Evolutionary conservation across 2,888 invertebrate genomes (phyloP).

Genomic region (Campaea margaritaria): DNA sequence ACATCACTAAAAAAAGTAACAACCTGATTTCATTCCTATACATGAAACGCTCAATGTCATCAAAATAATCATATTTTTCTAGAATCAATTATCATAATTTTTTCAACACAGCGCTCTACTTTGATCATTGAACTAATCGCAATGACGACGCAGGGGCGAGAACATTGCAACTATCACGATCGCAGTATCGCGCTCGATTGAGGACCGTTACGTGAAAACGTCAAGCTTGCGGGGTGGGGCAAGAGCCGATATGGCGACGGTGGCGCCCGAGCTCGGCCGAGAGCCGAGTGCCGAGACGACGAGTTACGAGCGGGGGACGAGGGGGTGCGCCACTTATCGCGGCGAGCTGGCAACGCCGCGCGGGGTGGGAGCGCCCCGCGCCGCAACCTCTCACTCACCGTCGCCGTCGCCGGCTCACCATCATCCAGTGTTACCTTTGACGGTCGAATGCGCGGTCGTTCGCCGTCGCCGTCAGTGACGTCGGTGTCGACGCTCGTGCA

Average conservation of each 20-base stretch:
- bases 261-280: constrained; percentile 80
- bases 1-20: constrained; percentile 50
- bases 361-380: constrained; percentile 83
- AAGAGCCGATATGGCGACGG: constrained; percentile 74
- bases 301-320: constrained; percentile 77
- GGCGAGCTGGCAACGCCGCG: constrained; percentile 84
- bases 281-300: constrained; percentile 78
- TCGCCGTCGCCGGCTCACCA: constrained; percentile 84
- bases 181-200: constrained; percentile 84
- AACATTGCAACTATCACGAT: constrained; percentile 73
- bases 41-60: constrained; percentile 34
- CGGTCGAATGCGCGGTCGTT: constrained; percentile 82
- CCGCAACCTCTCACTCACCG: constrained; percentile 87
- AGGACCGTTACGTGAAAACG: constrained; percentile 85
- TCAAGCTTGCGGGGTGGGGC: constrained; percentile 79
- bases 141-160: constrained; percentile 50
- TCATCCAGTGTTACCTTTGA: constrained; percentile 87
- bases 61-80: constrained; percentile 36
- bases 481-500: constrained; percentile 82
- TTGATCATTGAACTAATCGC: constrained; percentile 63
- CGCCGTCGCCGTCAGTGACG: constrained; percentile 83
- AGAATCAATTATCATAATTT: constrained; percentile 33
- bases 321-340: constrained; percentile 85
- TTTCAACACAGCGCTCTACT: constrained; percentile 53
- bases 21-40: constrained; percentile 30